Evolutionary conservation across 2,113 vertebrate species (phyloP), one percentile per base, ranked within the genome.

Genomic region (Halichoerus grypus): DNA sequence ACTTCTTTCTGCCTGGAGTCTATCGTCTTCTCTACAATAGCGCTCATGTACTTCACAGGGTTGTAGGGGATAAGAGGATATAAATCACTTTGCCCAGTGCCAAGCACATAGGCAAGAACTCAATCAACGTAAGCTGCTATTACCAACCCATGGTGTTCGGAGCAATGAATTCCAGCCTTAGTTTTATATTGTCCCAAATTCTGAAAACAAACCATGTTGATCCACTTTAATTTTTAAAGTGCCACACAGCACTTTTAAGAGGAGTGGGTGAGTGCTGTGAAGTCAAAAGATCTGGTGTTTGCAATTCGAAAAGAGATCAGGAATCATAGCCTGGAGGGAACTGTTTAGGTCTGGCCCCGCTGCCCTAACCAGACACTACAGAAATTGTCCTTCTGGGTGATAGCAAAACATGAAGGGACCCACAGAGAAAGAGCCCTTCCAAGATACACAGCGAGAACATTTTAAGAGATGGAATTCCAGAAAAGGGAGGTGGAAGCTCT

Each of bases 151-250:
- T 83, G 72, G 65, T 53, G 57, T 90, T 77, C 65, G 33, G 36
- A 96, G 77, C 89, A 94, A 72, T 82, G 65, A 77, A 81, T 92
- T 91, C 46, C 53, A 96, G 39, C 59, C 76, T 26, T 80, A 88
- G 28, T 96, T 97, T 98, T 88, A 90, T 18, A 69, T 33, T 88
- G 74, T 71, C 92, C 84, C 95, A 91, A 96, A 95, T 95, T 97
- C 95, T 92, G 92, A 97, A 97, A 97, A 97, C 94, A 77, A 97
- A 92, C 55, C 71, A 90, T 83, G 84, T 91, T 97, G 95, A 95
- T 98, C 94, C 92, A 94, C 83, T 97, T 95, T 97, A 88, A 97
- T 97, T 97, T 98, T 94, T 91, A 97, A 97, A 95, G 76, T 96
- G 90, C 94, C 88, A 88, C 65, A 92, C 39, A 95, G 90, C 94